Evolutionary conservation across 2,888 invertebrate species (phyloP).

Genomic region (Alloplasta piceator): DNA sequence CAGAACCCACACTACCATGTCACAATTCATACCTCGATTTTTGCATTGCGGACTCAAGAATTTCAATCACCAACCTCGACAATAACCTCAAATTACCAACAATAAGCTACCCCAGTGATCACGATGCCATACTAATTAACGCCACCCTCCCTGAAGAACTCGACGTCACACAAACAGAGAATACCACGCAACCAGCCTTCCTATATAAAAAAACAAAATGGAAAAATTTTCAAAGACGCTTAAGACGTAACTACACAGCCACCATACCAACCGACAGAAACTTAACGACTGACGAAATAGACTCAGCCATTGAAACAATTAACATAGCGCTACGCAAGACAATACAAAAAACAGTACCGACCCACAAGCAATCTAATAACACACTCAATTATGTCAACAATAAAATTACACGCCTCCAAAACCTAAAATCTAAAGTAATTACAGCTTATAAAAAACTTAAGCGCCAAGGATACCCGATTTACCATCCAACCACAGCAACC

Average conservation of each 20-base stretch:
- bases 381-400: slow-evolving; percentile 21
- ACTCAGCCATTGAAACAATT: slow-evolving; percentile 7
- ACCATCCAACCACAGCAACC: not conserved
- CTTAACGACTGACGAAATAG: slow-evolving; percentile 10
- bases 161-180: too few relatives aligned
- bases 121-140: not conserved
- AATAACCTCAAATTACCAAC: not conserved
- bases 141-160: not conserved
- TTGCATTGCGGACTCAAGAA: slow-evolving; percentile 5
- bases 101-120: not conserved
- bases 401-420: slow-evolving; percentile 1
- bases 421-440: slow-evolving; percentile 13
- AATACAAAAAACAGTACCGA: slow-evolving; percentile 19
- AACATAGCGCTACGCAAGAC: not conserved
- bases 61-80: not conserved
- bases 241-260: not conserved
- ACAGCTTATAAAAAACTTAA: slow-evolving; percentile 6
- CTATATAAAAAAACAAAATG: slow-evolving; percentile 27
- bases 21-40: not conserved
- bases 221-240: not conserved
- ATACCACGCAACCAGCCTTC: not conserved
- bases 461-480: not conserved
- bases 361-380: slow-evolving; percentile 1
- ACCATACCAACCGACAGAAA: slow-evolving; percentile 2
- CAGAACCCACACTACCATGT: not conserved